Evolutionary conservation across 2,113 vertebrate genomes (phyloP).

Genomic region (Callithrix jacchus): DNA sequence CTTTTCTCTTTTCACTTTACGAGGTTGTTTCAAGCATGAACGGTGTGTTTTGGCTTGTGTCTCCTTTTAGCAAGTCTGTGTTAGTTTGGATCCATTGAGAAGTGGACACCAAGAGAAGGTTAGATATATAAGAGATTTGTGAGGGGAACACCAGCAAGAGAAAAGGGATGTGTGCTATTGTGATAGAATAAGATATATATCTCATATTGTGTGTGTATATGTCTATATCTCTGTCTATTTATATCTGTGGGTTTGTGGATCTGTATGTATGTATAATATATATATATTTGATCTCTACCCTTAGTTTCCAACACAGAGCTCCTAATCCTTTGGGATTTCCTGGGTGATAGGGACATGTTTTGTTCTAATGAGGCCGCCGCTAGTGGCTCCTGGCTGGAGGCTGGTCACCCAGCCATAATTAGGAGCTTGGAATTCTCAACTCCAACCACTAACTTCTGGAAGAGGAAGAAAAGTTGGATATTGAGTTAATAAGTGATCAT

Average conservation of each 20-base stretch:
- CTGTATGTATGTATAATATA: too few relatives aligned
- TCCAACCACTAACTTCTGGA: neutral
- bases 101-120: neutral
- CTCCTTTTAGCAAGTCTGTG: neutral
- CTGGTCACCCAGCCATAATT: neutral
- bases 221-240: too few relatives aligned
- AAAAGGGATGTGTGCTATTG: neutral
- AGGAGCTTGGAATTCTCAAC: neutral
- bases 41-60: neutral
- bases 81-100: neutral
- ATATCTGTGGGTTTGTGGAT: too few relatives aligned
- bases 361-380: neutral
- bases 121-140: neutral
- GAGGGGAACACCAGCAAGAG: too few relatives aligned
- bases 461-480: too few relatives aligned
- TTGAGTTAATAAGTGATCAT: neutral
- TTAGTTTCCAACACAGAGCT: accelerated
- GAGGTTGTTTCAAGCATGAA: neutral
- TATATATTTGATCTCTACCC: too few relatives aligned
- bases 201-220: too few relatives aligned
- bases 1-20: neutral
- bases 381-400: accelerated
- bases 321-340: too few relatives aligned
- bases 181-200: too few relatives aligned
- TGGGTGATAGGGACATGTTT: neutral